Evolutionary conservation across 2,113 vertebrate species (phyloP), one percentile per base, ranked within the genome.

Genomic region (Macquaria australasica): DNA sequence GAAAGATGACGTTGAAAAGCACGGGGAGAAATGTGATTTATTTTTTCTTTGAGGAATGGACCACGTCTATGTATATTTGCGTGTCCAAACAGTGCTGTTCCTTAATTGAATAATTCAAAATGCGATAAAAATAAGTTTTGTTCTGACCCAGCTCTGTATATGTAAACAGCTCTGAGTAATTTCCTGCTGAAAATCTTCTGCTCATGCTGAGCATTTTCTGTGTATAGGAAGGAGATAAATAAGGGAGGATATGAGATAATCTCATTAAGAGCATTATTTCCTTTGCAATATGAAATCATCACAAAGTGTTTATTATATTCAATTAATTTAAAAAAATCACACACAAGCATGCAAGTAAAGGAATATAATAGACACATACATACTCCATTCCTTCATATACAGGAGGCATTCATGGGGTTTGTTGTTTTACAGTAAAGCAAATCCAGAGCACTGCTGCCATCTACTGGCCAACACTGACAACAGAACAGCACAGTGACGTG

Each of bases 361-460:
- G 43, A 72, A 76, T 41, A 8, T 41, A 59, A 48, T 6, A 5
- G 71, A 81, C 60, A 14, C 50, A 77, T 56, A 48, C 25, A 81
- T 1, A 2, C 58, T 75, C 69, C 69, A 83, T 85, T 87, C 87
- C 78, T 73, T 68, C 56, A 74, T 77, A 73, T 48, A 28, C 21
- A 51, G 23, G n/a, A 51, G 75, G 41, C 64, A 41, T 11, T 51
- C 23, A 21, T 5, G 25, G 18, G 25, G 51, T 70, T 60, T 51
- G 39, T 37, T 79, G 69, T 59, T 37, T 21, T 2, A 8, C 21
- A 31, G 48, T 3, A 34, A 50, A 77, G 25, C 53, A 87, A 90
- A 88, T 6, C 83, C 80, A 85, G 91, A 85, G 76, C 79, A 56
- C 91, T 95, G 94, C 93, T 93, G 90, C 94, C 94, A 93, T 93